Percentiles rank a stretch among this genome's conserved stretches.
These are phyloP conservation scores for Phaonia tiefii DNA, from an alignment of 2,888 invertebrate genomes.

Conservation along the genomic window DNA sequence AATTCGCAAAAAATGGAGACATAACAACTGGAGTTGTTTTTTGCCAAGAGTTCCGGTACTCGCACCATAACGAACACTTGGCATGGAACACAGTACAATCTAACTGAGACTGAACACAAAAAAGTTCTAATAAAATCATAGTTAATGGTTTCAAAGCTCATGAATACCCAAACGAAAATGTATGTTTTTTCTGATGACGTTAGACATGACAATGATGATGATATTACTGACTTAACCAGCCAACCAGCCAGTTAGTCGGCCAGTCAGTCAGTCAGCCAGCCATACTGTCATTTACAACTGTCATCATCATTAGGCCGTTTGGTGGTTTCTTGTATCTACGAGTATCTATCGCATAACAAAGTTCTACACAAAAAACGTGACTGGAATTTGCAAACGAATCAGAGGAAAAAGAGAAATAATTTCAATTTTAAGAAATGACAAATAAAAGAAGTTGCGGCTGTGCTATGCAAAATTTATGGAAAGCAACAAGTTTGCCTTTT, in stretches of 20 bases:
- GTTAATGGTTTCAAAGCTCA: constrained; percentile 29
- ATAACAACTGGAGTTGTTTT: neutral
- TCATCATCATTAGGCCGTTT: neutral
- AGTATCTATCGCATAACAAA: constrained; percentile 17
- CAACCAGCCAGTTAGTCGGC: no score
- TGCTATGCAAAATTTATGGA: neutral
- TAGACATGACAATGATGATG: constrained; percentile 3
- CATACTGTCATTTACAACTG: constrained; percentile 5
- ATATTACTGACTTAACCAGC: neutral
- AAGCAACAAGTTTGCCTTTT: neutral
- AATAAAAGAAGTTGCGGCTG: no score
- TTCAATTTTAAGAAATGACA: neutral
- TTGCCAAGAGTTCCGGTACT: constrained; percentile 53
- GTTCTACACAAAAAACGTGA: constrained; percentile 39
- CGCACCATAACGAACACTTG: neutral
- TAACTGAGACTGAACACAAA: neutral
- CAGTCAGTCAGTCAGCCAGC: neutral
- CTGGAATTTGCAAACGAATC: constrained; percentile 25
- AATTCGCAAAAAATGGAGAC: neutral
- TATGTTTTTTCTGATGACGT: neutral
- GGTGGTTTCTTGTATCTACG: no score
- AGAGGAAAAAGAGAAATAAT: neutral
- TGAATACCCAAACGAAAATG: neutral
- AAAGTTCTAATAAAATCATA: constrained; percentile 51
- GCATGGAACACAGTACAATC: neutral